Conservation (phyloP, 2,888 invertebrate species). For the Cephus pulcher region DNA sequence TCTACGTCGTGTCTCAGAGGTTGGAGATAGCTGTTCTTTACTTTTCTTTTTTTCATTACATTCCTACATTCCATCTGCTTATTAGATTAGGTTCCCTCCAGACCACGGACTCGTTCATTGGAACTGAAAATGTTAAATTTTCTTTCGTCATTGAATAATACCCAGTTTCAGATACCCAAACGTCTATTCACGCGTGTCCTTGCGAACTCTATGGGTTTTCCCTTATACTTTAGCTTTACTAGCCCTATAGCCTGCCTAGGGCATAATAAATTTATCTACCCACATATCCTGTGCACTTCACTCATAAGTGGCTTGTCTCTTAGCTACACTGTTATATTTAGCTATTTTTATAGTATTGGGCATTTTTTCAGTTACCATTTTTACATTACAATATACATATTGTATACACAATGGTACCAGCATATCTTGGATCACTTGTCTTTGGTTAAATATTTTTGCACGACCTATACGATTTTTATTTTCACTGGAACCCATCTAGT, state of each 20-base stretch:
- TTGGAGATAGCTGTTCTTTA: background rate
- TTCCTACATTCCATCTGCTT: background rate
- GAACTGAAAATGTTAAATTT: conserved; percentile 70
- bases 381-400: too few relatives aligned
- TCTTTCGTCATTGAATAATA: conserved; percentile 12
- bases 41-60: background rate
- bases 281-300: background rate
- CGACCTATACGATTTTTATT: too few relatives aligned
- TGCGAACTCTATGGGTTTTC: conserved; percentile 13
- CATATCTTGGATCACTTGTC: too few relatives aligned
- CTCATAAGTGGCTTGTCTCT: background rate
- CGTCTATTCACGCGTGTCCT: conserved; percentile 7
- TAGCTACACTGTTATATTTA: conserved; percentile 11
- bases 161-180: conserved; percentile 9
- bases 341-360: background rate
- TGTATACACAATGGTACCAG: too few relatives aligned
- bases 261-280: too few relatives aligned
- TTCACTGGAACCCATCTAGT: too few relatives aligned
- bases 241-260: too few relatives aligned
- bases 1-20: conserved; percentile 10
- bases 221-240: too few relatives aligned
- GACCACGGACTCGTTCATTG: conserved; percentile 25
- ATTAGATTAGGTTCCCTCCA: conserved; percentile 26
- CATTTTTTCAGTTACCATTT: background rate
- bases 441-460: too few relatives aligned